A percentile compares a stretch with the other conserved stretches of the same genome.
These are phyloP conservation scores for Agrotis puta DNA, from an alignment of 2,888 invertebrate genomes.

Conservation along the genomic window DNA sequence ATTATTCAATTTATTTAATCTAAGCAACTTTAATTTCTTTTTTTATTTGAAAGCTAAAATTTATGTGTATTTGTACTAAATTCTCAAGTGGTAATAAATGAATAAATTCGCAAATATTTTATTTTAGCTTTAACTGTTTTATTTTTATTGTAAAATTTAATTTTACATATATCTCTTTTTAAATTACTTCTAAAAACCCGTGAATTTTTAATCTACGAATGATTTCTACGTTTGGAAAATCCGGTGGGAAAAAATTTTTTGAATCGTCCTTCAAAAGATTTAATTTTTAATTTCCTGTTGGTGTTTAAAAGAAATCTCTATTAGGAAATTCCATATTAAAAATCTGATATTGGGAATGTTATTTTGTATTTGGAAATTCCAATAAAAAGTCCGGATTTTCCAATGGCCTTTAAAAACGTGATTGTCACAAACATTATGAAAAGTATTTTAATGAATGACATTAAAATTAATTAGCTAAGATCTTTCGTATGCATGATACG, in stretches of 20 bases:
- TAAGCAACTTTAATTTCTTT: conserved; percentile 34
- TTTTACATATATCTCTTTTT: conserved; percentile 60
- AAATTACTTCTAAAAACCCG: conserved; percentile 49
- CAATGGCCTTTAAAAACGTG: conserved; percentile 46
- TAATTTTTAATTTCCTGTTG: not conserved
- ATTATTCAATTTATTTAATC: conserved; percentile 21
- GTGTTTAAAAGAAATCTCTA: not conserved
- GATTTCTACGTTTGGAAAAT: conserved; percentile 40
- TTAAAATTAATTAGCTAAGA: conserved; percentile 70
- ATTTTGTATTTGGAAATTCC: not conserved
- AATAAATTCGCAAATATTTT: conserved; percentile 41
- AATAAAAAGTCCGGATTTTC: conserved; percentile 9
- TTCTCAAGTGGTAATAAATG: conserved; percentile 47
- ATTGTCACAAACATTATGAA: conserved; percentile 24
- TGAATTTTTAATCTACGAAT: conserved; percentile 42
- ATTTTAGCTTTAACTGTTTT: conserved; percentile 20
- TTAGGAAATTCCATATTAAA: not conserved
- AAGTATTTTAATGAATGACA: conserved; percentile 7
- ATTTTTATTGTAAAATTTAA: conserved; percentile 58
- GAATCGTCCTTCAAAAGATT: not conserved
- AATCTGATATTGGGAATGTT: not conserved
- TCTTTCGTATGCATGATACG: conserved; percentile 80
- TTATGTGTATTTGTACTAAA: conserved; percentile 60
- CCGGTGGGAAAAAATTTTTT: not conserved
- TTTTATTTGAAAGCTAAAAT: conserved; percentile 36